These are phyloP conservation scores for Actias luna DNA, from an alignment of 2,888 invertebrate genomes.

Conservation along the genomic window DNA sequence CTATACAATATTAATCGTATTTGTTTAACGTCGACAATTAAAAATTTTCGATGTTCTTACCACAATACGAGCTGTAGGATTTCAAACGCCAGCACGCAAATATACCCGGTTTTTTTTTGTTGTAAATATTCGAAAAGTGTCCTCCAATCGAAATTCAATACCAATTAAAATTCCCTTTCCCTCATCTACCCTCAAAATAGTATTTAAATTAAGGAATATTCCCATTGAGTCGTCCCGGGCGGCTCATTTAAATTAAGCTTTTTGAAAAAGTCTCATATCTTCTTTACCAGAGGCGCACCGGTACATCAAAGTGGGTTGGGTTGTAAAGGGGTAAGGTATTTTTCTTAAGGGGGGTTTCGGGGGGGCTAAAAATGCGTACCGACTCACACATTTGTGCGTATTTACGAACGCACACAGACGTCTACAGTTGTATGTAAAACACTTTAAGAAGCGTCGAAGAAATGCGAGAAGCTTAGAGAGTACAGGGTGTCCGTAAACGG, in stretches of 20 bases:
- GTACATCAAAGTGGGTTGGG: slow-evolving; percentile 72
- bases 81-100: background rate
- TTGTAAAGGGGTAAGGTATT: slow-evolving; percentile 70
- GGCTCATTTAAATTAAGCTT: slow-evolving; percentile 82
- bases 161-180: slow-evolving; percentile 71
- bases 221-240: slow-evolving; percentile 73
- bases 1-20: background rate
- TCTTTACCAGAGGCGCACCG: slow-evolving; percentile 76
- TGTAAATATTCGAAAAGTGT: slow-evolving; percentile 35
- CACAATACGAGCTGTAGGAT: background rate
- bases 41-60: background rate
- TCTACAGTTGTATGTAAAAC: slow-evolving; percentile 75
- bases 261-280: slow-evolving; percentile 81
- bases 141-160: slow-evolving; percentile 77
- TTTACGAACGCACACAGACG: slow-evolving; percentile 73
- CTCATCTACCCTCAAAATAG: slow-evolving; percentile 64
- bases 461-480: slow-evolving; percentile 78
- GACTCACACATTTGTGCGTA: slow-evolving; percentile 77
- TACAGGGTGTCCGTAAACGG: slow-evolving; percentile 59
- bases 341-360: slow-evolving; percentile 66
- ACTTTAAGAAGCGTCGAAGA: slow-evolving; percentile 82
- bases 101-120: slow-evolving; percentile 10
- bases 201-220: slow-evolving; percentile 80
- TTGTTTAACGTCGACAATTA: background rate
- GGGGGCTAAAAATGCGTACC: slow-evolving; percentile 77